phyloP scores from a whole-genome alignment of 2,888 invertebrate genomes.

The Willowsia nigromaculata region DNA sequence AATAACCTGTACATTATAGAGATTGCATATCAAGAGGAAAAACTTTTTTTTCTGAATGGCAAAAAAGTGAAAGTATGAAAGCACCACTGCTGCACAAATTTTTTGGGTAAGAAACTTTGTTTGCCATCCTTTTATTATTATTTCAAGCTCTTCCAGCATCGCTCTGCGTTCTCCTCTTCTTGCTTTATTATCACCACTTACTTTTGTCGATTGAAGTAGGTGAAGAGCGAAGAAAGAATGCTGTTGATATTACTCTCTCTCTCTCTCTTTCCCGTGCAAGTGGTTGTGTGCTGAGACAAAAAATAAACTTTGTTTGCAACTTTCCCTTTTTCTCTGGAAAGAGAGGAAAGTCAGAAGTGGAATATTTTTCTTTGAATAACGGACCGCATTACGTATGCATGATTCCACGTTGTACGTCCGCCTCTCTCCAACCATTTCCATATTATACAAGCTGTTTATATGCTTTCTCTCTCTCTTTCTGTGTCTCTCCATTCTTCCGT shows the following conservation, averaged over 20 bases:
- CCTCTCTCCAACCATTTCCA: background rate
- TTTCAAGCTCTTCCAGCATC: background rate
- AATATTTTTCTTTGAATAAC: background rate
- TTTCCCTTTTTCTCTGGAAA: background rate
- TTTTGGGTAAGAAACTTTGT: background rate
- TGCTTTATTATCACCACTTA: background rate
- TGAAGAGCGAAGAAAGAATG: background rate
- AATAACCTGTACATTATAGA: background rate
- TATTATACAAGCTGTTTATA: background rate
- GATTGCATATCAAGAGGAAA: background rate
- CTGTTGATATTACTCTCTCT: background rate
- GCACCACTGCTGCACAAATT: background rate
- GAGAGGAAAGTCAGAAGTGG: background rate
- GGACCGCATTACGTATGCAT: background rate
- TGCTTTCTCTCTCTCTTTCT: background rate
- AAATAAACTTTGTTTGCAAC: too few species aligned
- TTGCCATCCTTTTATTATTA: background rate
- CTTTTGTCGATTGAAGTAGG: background rate
- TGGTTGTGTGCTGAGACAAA: too few species aligned
- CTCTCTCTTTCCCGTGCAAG: background rate
- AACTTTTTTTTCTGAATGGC: background rate
- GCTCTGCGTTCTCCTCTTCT: background rate
- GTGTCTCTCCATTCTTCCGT: background rate
- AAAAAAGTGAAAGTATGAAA: background rate
- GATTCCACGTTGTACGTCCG: background rate